Percentiles rank a stretch among this genome's conserved stretches.
Conservation (phyloP, 2,797 vertebrate genomes). For the Cottoperca gobio region DNA sequence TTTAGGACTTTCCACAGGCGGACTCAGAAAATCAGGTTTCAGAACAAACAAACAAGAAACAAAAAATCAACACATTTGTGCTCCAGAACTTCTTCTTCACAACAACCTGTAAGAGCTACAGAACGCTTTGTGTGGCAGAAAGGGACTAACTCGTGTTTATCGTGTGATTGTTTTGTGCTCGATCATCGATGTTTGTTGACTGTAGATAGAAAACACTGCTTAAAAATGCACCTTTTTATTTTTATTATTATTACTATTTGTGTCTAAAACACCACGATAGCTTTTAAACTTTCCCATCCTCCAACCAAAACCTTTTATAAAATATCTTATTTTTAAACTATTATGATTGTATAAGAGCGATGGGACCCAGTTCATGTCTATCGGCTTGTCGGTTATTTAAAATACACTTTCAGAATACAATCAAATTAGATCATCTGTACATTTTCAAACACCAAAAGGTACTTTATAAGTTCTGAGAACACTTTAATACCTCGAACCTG, state of each 20-base stretch:
- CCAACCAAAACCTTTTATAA: background rate
- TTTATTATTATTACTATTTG: slow-evolving; percentile 16
- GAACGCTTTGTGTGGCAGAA: slow-evolving; percentile 11
- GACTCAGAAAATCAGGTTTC: slow-evolving; percentile 29
- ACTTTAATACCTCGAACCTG: background rate
- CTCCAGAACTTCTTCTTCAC: slow-evolving; percentile 29
- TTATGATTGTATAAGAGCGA: background rate
- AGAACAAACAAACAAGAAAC: slow-evolving; percentile 14
- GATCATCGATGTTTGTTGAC: slow-evolving; percentile 36
- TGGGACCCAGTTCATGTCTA: background rate
- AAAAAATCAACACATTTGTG: slow-evolving; percentile 1
- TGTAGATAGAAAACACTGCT: slow-evolving; percentile 1
- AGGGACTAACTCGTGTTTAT: background rate
- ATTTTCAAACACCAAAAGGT: no score
- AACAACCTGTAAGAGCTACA: slow-evolving; percentile 21
- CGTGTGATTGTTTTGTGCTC: slow-evolving; percentile 48
- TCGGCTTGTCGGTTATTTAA: background rate
- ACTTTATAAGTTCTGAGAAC: background rate
- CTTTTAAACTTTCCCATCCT: background rate
- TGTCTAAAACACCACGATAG: slow-evolving; percentile 13
- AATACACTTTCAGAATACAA: slow-evolving; percentile 11
- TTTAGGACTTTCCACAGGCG: slow-evolving; percentile 45
- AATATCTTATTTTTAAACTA: slow-evolving; percentile 1
- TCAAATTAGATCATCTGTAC: no score
- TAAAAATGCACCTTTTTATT: slow-evolving; percentile 10